Evolutionary conservation across 2,888 invertebrate species (phyloP).

Genomic region (Prosapia bicincta): DNA sequence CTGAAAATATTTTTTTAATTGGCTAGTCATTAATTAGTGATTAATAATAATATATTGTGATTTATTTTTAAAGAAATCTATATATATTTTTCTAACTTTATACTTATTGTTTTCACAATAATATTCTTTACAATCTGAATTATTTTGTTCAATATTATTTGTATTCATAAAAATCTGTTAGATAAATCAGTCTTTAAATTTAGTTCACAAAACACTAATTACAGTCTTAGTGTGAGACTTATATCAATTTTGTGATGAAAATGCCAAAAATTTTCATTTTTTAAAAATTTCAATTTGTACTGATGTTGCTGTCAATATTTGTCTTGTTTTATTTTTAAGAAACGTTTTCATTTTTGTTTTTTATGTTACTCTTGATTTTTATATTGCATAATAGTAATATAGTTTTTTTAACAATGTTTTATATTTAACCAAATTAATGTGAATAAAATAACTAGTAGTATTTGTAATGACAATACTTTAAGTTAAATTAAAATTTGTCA

Average conservation of each 20-base stretch:
- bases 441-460: background rate
- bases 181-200: background rate
- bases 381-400: background rate
- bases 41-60: background rate
- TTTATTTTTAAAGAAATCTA: background rate
- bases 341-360: background rate
- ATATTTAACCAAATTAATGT: background rate
- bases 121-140: background rate
- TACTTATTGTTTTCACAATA: background rate
- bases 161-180: background rate
- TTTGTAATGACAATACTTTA: background rate
- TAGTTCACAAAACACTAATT: background rate
- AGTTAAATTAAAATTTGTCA: background rate
- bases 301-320: background rate
- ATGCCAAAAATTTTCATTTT: background rate
- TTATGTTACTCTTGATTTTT: background rate
- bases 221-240: background rate
- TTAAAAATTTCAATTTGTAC: too few species aligned
- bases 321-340: background rate
- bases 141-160: background rate
- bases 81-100: background rate
- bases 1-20: background rate
- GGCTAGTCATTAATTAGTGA: slow-evolving; percentile 2
- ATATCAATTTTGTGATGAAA: background rate
- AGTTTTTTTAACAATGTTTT: background rate